Base-by-base conservation (phyloP, 2,888 invertebrate species). In the Spodoptera picta region DNA sequence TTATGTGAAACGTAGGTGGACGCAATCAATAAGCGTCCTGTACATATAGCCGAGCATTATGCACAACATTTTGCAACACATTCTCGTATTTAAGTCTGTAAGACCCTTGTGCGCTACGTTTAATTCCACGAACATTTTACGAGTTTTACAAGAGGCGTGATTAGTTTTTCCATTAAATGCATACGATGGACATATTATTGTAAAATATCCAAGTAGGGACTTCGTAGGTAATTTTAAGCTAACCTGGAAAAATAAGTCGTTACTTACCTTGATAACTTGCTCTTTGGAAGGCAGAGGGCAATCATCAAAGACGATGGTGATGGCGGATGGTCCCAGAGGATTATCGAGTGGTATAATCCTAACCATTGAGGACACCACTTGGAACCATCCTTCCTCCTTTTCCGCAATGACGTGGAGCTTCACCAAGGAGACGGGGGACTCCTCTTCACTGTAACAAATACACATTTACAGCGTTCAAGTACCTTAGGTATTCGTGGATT, bases 301-400 rank as follows among this genome's bases (percentile, higher is more conserved):
- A 86, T 98, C 98, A 85, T 99, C 98, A 60, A 99, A 95, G 24
- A 99, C 95, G 48, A 99, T 95, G 1, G 97, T 97, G 70, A 99
- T 98, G 45, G 98, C 98, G 19, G 98, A 98, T 1, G 98, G 98
- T 0, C 98, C 98, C 65, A 98, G 95, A 75, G 98, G 97, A 89
- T 98, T 97, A 60, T 97, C 96, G 77, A 97, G 93, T 0, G 98
- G 98, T 69, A 98, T 97, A 23, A 97, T 96, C 79, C 96, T 96
- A 46, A 98, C 96, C 95, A 98, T 96, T 0, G 98, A 97, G 65
- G 96, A 96, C 0, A 98, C 97, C 44, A 98, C 97, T 87, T 97
- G 97, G 67, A 98, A 96, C 98, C 98, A 99, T 1, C 98, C 98
- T 63, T 97, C 97, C 82, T 98, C 98, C 80, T 97, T 97, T 74